A percentile compares a stretch with the other conserved stretches of the same genome.
Conservation (phyloP, 2,797 vertebrate species). For the Apogon talboti region DNA sequence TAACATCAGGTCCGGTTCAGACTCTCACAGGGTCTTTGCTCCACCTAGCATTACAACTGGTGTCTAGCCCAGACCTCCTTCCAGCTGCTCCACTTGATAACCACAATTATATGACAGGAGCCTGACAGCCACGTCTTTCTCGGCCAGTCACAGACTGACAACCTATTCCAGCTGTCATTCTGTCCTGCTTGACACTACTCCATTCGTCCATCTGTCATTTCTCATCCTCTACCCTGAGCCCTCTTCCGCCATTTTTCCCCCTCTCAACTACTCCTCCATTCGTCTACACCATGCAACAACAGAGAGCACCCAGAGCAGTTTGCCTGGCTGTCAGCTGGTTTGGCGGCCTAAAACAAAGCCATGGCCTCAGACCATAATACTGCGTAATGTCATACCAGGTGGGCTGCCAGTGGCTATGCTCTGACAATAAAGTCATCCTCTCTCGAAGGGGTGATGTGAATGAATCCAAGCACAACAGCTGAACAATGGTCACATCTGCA, state of each 20-base stretch:
- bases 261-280: slow-evolving; percentile 37
- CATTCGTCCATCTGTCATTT: slow-evolving; percentile 63
- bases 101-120: slow-evolving; percentile 62
- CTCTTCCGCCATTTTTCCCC: slow-evolving; percentile 34
- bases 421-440: slow-evolving; percentile 58
- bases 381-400: slow-evolving; percentile 65
- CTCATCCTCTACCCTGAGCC: slow-evolving; percentile 39
- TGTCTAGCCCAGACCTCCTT: slow-evolving; percentile 50
- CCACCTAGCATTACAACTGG: slow-evolving; percentile 25
- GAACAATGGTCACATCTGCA: slow-evolving; percentile 67
- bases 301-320: slow-evolving; percentile 23
- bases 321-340: slow-evolving; percentile 40
- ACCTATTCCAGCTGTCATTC: slow-evolving; percentile 70
- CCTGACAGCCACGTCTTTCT: slow-evolving; percentile 60
- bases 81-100: slow-evolving; percentile 69
- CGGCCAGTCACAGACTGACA: slow-evolving; percentile 65
- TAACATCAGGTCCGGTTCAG: slow-evolving; percentile 2
- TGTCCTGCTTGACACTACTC: slow-evolving; percentile 57
- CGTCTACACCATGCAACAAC: slow-evolving; percentile 14
- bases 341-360: slow-evolving; percentile 56
- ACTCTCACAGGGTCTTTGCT: slow-evolving; percentile 10
- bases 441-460: slow-evolving; percentile 38
- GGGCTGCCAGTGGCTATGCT: slow-evolving; percentile 47
- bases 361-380: slow-evolving; percentile 36
- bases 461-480: slow-evolving; percentile 39